phyloP scores from a whole-genome alignment of 1,140 invertebrate species.

The Drosophila burlai region DNA sequence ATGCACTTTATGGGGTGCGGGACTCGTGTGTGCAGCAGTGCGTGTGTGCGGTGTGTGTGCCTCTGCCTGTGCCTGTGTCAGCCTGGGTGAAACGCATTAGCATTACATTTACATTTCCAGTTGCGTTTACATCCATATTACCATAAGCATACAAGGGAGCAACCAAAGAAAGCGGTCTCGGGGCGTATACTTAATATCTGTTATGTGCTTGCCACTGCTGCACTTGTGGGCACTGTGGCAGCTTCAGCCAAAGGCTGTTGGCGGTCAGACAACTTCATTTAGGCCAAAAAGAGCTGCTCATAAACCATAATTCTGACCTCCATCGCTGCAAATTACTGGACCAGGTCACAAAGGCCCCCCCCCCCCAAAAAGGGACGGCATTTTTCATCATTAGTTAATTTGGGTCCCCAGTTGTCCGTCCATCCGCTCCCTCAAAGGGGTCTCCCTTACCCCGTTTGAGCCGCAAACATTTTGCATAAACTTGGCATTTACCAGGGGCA shows the following conservation, averaged over 20 bases:
- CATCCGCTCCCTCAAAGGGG: background rate
- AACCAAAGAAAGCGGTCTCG: constrained; percentile 34
- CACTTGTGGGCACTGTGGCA: constrained; percentile 19
- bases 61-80: background rate
- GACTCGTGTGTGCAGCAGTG: constrained; percentile 1
- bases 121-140: constrained; percentile 18
- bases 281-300: constrained; percentile 27
- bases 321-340: constrained; percentile 53
- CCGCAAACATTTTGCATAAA: constrained; percentile 68
- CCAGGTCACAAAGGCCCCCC: background rate
- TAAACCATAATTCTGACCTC: constrained; percentile 68
- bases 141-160: constrained; percentile 5
- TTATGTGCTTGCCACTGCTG: constrained; percentile 6
- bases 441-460: background rate
- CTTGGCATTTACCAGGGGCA: constrained; percentile 68
- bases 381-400: constrained; percentile 81
- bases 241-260: background rate
- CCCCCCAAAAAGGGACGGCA: constrained; percentile 14
- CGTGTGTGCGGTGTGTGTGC: constrained; percentile 13
- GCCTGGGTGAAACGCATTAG: constrained; percentile 54
- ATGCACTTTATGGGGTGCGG: constrained; percentile 20
- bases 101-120: constrained; percentile 53
- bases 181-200: constrained; percentile 74
- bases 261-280: constrained; percentile 63
- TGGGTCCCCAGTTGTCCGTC: constrained; percentile 30